Evolutionary conservation across 2,113 vertebrate genomes (phyloP).

Genomic region (Mobula birostris): DNA sequence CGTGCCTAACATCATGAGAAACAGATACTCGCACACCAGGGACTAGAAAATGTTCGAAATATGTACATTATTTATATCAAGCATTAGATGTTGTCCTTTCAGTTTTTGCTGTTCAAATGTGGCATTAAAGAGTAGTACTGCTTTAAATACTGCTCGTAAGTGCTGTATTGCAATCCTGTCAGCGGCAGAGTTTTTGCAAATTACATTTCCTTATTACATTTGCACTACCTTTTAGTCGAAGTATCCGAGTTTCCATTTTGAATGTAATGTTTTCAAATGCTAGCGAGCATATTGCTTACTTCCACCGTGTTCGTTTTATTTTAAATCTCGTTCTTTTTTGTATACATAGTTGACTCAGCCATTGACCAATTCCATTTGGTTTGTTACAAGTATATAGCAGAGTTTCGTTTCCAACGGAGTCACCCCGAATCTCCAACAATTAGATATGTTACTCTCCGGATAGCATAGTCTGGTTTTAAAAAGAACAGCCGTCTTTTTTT

Average conservation of each 20-base stretch:
- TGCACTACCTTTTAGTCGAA: not conserved
- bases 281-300: not conserved
- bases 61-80: not conserved
- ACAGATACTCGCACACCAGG: not conserved
- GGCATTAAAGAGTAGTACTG: not conserved
- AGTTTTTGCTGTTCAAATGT: not conserved
- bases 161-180: not conserved
- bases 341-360: not conserved
- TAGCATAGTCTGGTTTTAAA: not conserved
- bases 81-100: not conserved
- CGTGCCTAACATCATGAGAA: conserved; percentile 21
- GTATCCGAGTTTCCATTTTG: not conserved
- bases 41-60: conserved; percentile 5
- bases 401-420: not conserved
- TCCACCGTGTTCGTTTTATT: not conserved
- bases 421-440: not conserved
- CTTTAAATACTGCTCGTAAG: not conserved
- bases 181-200: not conserved
- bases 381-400: not conserved
- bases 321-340: not conserved
- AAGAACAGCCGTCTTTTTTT: not conserved
- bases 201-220: not conserved
- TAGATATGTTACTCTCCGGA: not conserved
- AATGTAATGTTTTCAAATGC: not conserved
- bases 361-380: not conserved